Evolutionary conservation across 2,888 invertebrate genomes (phyloP).

Genomic region (Agrotis ipsilon): DNA sequence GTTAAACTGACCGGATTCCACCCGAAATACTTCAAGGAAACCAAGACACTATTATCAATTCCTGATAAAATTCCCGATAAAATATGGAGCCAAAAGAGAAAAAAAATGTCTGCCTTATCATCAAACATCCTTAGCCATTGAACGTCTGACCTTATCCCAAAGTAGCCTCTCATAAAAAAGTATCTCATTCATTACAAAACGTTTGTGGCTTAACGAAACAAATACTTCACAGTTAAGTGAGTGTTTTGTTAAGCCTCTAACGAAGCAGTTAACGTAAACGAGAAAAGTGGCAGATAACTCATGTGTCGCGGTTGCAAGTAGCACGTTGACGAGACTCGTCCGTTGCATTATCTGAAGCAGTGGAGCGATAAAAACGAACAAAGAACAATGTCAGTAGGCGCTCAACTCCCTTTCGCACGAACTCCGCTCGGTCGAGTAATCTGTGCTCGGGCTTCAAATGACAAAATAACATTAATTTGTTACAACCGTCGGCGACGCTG

Average conservation of each 20-base stretch:
- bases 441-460: constrained; percentile 77
- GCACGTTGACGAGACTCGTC: constrained; percentile 74
- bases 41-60: constrained; percentile 38
- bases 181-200: constrained; percentile 55
- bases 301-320: constrained; percentile 76
- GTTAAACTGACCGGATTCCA: neutral
- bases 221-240: constrained; percentile 79
- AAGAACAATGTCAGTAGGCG: constrained; percentile 89
- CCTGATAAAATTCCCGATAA: constrained; percentile 58
- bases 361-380: constrained; percentile 90
- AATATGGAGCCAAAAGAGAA: constrained; percentile 30
- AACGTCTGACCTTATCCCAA: constrained; percentile 58
- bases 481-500: constrained; percentile 73
- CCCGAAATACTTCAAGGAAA: constrained; percentile 10
- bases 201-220: constrained; percentile 71
- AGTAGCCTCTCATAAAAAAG: constrained; percentile 50
- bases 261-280: constrained; percentile 83
- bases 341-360: constrained; percentile 87
- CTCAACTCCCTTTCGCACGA: constrained; percentile 88
- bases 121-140: constrained; percentile 45
- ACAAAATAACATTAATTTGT: constrained; percentile 86
- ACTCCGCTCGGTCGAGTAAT: constrained; percentile 71
- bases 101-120: constrained; percentile 54
- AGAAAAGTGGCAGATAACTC: constrained; percentile 88
- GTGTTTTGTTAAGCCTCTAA: constrained; percentile 78